Percentiles rank a stretch among this genome's conserved stretches.
Evolutionary conservation across 1,140 invertebrate genomes (phyloP).

Genomic region (Microplitis mediator): DNA sequence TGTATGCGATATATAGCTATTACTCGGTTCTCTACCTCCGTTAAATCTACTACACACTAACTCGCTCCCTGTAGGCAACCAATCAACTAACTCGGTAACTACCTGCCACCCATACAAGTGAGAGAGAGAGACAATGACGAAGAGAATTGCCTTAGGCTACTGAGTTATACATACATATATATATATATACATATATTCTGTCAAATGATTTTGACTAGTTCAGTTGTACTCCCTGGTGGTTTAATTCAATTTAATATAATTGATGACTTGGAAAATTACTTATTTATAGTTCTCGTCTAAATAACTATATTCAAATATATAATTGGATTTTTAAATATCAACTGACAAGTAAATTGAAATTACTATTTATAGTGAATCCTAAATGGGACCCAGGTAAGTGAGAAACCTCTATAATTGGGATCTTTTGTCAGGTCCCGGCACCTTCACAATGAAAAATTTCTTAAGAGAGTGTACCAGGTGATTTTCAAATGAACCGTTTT

Average conservation of each 20-base stretch:
- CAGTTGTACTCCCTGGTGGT: background rate
- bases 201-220: background rate
- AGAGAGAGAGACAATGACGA: constrained; percentile 18
- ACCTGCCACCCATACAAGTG: constrained; percentile 32
- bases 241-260: background rate
- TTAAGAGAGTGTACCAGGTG: too few species aligned
- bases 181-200: background rate
- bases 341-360: background rate
- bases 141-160: constrained; percentile 3
- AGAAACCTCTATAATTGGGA: too few species aligned
- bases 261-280: background rate
- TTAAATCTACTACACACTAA: background rate
- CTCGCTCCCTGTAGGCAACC: constrained; percentile 36
- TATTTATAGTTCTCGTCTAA: background rate
- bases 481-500: too few species aligned
- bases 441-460: too few species aligned
- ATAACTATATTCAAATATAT: too few species aligned
- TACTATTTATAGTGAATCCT: background rate
- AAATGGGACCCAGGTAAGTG: too few species aligned
- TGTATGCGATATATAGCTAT: background rate
- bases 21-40: constrained; percentile 33
- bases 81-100: constrained; percentile 52
- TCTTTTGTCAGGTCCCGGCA: too few species aligned
- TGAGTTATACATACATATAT: background rate
- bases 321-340: background rate